Evolutionary conservation across 2,888 invertebrate genomes (phyloP), one percentile per base, ranked within the genome.

Genomic region (Geophilus truncorum): DNA sequence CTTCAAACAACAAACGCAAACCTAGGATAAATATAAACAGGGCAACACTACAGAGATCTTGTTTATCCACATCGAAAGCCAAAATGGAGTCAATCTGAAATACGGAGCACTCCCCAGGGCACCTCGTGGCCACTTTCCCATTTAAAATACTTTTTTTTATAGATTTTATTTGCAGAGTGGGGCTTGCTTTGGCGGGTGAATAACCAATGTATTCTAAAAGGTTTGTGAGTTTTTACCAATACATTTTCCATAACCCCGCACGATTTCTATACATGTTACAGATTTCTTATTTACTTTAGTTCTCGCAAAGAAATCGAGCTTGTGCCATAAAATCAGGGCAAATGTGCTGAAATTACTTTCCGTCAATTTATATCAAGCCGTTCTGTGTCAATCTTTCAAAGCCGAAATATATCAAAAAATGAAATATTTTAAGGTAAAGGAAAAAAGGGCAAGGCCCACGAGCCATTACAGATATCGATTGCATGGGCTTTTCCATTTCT

Each of bases 401-500:
- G 40, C 40, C 23, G 21, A 62, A 62, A 62, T 62, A 62, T 23
- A 62, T 62, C 57, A 62, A 23, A 62, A 62, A 18, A 18, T 62
- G 57, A 23, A 62, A 62, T 62, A 62, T 62, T n/a, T 62, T 21
- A 23, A 18, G 57, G 10, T 21, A 9, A 62, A 21, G n/a, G n/a
- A 62, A 57, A 57, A 62, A 62, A 62, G 57, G 57, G 57, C 57
- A 23, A 62, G 57, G 57, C 57, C 57, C 57, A 62, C 23, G 23
- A 21, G 21, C 57, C 57, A 62, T 62, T 62, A 62, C 21, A 62
- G 57, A 23, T 62, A 62, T 62, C 57, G 57, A 62, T 62, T 62
- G 57, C 21, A 21, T 62, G 57, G 23, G 57, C 57, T 62, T 62
- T 62, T 62, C 57, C 57, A 62, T 62, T 62, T 62, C 57, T 62